Evolutionary conservation across 2,113 vertebrate genomes (phyloP), one percentile per base, ranked within the genome.

Genomic region (Amphiprion percula): DNA sequence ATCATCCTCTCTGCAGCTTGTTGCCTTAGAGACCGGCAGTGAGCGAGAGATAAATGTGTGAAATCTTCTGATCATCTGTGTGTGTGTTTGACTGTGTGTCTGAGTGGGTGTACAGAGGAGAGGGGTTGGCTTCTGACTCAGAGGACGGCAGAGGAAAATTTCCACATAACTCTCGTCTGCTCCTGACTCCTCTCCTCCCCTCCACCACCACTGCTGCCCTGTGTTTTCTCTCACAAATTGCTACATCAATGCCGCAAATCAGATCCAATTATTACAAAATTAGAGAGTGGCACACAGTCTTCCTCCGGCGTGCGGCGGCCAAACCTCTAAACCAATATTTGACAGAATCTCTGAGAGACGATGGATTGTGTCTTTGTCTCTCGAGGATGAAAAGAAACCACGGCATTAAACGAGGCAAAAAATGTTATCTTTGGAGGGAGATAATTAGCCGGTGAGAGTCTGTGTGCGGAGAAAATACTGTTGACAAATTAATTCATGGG

Each of bases 21-120:
- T 93, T 92, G 87, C 88, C 78, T 53, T 82, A 90, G 86, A 90
- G 86, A 91, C 88, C 71, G 67, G 74, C 60, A 50, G 46, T 74
- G 79, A 87, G 78, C 4, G 49, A 61, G 68, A 77, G 79, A 84
- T 74, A 69, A 88, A 89, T 85, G 78, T 87, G 73, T 79, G 56
- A 83, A 86, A 79, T 83, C 72, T 73, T 90, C 80, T 89, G 88
- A 88, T 89, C 72, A 84, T 90, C 44, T 73, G 50, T 63, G 53
- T 78, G 49, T 44, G 66, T 75, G 70, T 53, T 56, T 74, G 62
- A 46, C 37, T 78, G 66, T 54, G 56, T 56, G 72, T 30, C 47
- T 17, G 80, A 41, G 90, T 68, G 78, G 59, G 83, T 60, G 68
- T 68, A 61, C 68, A 76, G 59, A 71, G 70, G 76, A 68, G 62